Evolutionary conservation across 2,797 vertebrate genomes (phyloP).

Genomic region (Gobionotothen gibberifrons): DNA sequence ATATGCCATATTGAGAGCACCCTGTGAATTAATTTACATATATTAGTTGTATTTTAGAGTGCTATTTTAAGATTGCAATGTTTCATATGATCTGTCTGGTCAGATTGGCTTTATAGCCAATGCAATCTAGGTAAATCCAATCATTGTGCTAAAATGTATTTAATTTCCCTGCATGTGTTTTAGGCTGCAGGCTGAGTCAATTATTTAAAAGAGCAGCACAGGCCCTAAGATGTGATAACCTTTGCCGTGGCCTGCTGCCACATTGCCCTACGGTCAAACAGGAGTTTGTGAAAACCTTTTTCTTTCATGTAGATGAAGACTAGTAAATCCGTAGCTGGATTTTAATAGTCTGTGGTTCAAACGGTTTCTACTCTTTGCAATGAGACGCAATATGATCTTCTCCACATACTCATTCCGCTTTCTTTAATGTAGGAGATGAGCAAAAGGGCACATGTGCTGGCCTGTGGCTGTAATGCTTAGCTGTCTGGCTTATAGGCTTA

Average conservation of each 20-base stretch:
- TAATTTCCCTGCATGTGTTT: background rate
- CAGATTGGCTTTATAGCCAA: background rate
- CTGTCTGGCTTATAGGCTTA: slow-evolving; percentile 28
- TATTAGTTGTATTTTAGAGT: no score
- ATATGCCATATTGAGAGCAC: background rate
- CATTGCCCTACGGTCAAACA: background rate
- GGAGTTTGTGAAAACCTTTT: background rate
- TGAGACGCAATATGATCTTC: background rate
- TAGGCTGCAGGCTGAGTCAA: slow-evolving; percentile 19
- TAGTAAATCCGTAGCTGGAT: slow-evolving; percentile 16
- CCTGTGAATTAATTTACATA: background rate
- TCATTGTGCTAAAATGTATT: background rate
- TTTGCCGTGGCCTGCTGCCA: slow-evolving; percentile 4
- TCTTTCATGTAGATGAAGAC: slow-evolving; percentile 3
- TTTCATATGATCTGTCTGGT: background rate
- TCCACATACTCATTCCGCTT: background rate
- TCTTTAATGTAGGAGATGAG: slow-evolving; percentile 5
- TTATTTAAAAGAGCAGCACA: slow-evolving; percentile 5
- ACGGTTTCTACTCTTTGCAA: background rate
- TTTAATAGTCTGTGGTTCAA: background rate
- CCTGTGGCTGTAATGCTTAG: slow-evolving; percentile 22
- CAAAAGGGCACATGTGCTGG: slow-evolving; percentile 20
- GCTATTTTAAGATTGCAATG: background rate
- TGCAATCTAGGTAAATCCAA: background rate
- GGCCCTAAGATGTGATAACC: slow-evolving; percentile 1